These are phyloP conservation scores for Listronotus oregonensis DNA, from an alignment of 1,140 invertebrate species.

Conservation along the genomic window DNA sequence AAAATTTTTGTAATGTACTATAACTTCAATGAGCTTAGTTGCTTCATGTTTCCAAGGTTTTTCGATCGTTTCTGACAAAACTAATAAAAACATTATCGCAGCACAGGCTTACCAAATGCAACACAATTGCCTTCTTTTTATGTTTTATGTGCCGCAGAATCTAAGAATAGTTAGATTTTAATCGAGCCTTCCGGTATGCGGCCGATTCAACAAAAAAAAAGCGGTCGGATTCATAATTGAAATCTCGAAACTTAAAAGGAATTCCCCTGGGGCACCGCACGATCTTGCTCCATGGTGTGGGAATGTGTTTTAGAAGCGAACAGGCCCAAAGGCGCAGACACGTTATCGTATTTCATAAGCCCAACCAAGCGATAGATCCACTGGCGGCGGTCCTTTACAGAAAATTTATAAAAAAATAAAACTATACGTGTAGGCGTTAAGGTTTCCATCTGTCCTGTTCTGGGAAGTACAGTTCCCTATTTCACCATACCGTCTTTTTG, in stretches of 20 bases:
- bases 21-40: too few relatives aligned
- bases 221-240: slow-evolving; percentile 31
- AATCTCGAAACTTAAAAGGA: slow-evolving; percentile 25
- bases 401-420: too few relatives aligned
- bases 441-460: too few relatives aligned
- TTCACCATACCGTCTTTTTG: too few relatives aligned
- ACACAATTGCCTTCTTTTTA: too few relatives aligned
- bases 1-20: too few relatives aligned
- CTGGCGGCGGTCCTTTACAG: slow-evolving; percentile 12
- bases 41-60: too few relatives aligned
- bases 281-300: slow-evolving; percentile 23
- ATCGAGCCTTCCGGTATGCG: slow-evolving; percentile 33
- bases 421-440: too few relatives aligned
- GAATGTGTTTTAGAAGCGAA: slow-evolving; percentile 23
- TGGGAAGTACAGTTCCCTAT: too few relatives aligned
- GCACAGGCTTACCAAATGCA: too few relatives aligned
- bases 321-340: slow-evolving; percentile 24
- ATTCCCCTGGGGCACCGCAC: slow-evolving; percentile 23
- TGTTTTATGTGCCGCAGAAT: not conserved
- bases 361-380: slow-evolving; percentile 9
- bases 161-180: slow-evolving; percentile 31
- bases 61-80: too few relatives aligned
- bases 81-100: too few relatives aligned
- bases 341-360: slow-evolving; percentile 31
- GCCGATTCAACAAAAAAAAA: slow-evolving; percentile 19